Percentiles rank a stretch among this genome's conserved stretches.
Conservation (phyloP, 2,797 vertebrate species). For the Denticeps clupeoides region DNA sequence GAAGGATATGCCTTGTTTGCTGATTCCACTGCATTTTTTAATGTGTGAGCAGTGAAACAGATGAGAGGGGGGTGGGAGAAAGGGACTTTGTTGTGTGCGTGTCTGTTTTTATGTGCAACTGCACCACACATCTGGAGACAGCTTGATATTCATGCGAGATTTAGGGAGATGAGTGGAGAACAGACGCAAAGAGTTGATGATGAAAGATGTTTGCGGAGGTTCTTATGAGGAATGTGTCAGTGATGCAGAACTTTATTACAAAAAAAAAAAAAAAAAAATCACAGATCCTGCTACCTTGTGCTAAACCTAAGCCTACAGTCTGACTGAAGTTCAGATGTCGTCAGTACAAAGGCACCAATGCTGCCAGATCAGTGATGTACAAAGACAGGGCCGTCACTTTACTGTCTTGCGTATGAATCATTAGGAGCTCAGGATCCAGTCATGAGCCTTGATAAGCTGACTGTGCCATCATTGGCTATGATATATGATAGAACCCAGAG, state of each 20-base stretch:
- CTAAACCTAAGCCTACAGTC: neutral
- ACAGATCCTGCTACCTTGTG: neutral
- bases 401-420: too few relatives aligned
- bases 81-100: too few relatives aligned
- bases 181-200: too few relatives aligned
- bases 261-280: neutral
- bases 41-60: neutral
- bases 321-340: conserved; percentile 5
- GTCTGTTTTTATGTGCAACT: too few relatives aligned
- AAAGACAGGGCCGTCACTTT: neutral
- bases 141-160: neutral
- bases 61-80: neutral
- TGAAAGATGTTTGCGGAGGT: too few relatives aligned
- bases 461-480: too few relatives aligned
- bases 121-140: neutral
- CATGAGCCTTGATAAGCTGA: too few relatives aligned
- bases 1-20: conserved; percentile 20
- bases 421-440: too few relatives aligned
- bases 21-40: conserved; percentile 17
- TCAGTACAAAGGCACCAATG: neutral
- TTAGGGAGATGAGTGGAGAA: conserved; percentile 1
- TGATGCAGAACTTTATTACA: too few relatives aligned
- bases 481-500: too few relatives aligned
- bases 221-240: too few relatives aligned
- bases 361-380: neutral